A percentile compares a stretch with the other conserved stretches of the same genome.
These are phyloP conservation scores for Botia kubotai DNA, from an alignment of 2,797 vertebrate genomes.

Conservation along the genomic window DNA sequence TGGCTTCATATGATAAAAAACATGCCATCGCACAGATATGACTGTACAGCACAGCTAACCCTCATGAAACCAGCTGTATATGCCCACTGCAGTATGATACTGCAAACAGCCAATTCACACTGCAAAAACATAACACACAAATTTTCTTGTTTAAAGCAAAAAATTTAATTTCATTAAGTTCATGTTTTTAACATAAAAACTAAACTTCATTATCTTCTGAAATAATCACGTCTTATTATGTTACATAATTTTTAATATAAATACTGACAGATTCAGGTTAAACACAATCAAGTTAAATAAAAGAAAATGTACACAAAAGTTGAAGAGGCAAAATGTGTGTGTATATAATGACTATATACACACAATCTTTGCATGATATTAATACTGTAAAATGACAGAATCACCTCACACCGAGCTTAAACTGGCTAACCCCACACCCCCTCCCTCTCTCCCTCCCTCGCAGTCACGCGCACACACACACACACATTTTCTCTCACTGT, in stretches of 20 bases:
- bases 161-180: too few relatives aligned
- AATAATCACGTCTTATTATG: too few relatives aligned
- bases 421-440: slow-evolving; percentile 54
- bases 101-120: not conserved
- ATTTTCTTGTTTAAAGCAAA: too few relatives aligned
- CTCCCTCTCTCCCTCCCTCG: slow-evolving; percentile 59
- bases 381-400: slow-evolving; percentile 24
- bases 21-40: not conserved
- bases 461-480: slow-evolving; percentile 47
- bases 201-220: too few relatives aligned
- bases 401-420: not conserved
- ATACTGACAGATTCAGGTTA: too few relatives aligned
- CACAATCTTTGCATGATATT: not conserved
- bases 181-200: too few relatives aligned
- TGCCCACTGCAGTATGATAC: not conserved
- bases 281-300: not conserved
- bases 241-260: too few relatives aligned
- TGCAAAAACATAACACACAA: not conserved
- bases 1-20: slow-evolving; percentile 1
- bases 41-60: not conserved
- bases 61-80: not conserved
- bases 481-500: slow-evolving; percentile 47
- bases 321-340: too few relatives aligned
- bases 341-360: not conserved
- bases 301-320: too few relatives aligned